Evolutionary conservation across 1,140 invertebrate genomes (phyloP).

Genomic region (Drosophila persimilis): DNA sequence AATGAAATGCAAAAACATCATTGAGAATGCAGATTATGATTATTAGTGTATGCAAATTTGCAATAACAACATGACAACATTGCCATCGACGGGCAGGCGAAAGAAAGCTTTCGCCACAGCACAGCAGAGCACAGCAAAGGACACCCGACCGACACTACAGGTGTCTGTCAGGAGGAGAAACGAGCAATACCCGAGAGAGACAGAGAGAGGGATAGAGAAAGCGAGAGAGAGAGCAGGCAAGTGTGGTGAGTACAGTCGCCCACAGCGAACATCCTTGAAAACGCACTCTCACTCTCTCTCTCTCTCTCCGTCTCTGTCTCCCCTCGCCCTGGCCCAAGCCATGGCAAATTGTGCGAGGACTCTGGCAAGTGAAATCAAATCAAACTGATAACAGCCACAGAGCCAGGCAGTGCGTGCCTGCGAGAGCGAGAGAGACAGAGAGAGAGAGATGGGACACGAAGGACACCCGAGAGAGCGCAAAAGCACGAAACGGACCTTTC

Average conservation of each 20-base stretch:
- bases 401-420: conserved; percentile 20
- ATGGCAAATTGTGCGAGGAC: conserved; percentile 71
- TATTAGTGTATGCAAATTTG: conserved; percentile 11
- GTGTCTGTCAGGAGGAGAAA: conserved; percentile 44
- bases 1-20: too few species aligned
- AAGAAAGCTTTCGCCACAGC: conserved; percentile 58
- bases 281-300: conserved; percentile 19
- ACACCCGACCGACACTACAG: conserved; percentile 47
- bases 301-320: not conserved
- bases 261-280: conserved; percentile 48
- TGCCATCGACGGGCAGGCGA: conserved; percentile 4
- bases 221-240: conserved; percentile 33
- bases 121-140: not conserved
- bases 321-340: conserved; percentile 53
- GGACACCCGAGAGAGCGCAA: conserved; percentile 1
- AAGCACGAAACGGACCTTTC: conserved; percentile 38
- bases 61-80: conserved; percentile 15
- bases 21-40: not conserved
- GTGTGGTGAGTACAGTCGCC: conserved; percentile 59
- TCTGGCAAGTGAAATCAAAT: conserved; percentile 62
- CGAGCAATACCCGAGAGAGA: conserved; percentile 25
- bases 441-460: conserved; percentile 10
- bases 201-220: conserved; percentile 3
- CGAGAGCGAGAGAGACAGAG: conserved; percentile 11
- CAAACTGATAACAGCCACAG: conserved; percentile 66